Evolutionary conservation across 2,797 vertebrate species (phyloP), one percentile per base, ranked within the genome.

Genomic region (Balearica regulorum): DNA sequence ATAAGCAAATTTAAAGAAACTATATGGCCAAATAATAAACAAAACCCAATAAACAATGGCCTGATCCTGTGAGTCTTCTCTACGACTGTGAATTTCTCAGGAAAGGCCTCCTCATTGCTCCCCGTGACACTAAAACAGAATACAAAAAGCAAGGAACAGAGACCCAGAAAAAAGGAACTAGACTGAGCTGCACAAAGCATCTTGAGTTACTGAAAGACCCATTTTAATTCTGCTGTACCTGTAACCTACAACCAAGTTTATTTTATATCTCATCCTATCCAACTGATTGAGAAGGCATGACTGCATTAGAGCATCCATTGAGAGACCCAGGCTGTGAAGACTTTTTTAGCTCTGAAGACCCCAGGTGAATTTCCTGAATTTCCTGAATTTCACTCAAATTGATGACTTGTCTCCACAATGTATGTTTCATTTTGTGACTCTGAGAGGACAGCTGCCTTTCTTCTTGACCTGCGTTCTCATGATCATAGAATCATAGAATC

Each of bases 301-400:
- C 9, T 41, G 18, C 5, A 2, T 53, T 48, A 73, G 5, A 1
- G 1, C 10, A 9, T 88, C n/a, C 29, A 2, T 3, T 57, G 33
- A 68, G 44, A 93, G 18, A 61, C 5, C 1, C 35, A 62, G 43
- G 5, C 5, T 69, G 12, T 14, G 28, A 93, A 84, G 29, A 51
- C 5, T 37, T 69, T 90, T 83, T 48, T 3, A 2, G 3, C 22
- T 82, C 48, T 72, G 61, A 77, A 77, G 37, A 73, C 5, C 7
- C 6, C 31, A 77, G 6, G 0, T 58, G 60, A 39, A 35, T 81
- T 78, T 68, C 35, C 54, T 58, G 60, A 39, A 35, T 81, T 78
- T 68, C 35, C 54, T 43, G 37, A 53, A 48, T 69, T 78, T 79
- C 43, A 72, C 19, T 89, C 17, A 72, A 53, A 62, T 17, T 80